Percentiles rank a stretch among this genome's conserved stretches.
Conservation (phyloP, 2,797 vertebrate genomes). For the Buceros bicornis region DNA sequence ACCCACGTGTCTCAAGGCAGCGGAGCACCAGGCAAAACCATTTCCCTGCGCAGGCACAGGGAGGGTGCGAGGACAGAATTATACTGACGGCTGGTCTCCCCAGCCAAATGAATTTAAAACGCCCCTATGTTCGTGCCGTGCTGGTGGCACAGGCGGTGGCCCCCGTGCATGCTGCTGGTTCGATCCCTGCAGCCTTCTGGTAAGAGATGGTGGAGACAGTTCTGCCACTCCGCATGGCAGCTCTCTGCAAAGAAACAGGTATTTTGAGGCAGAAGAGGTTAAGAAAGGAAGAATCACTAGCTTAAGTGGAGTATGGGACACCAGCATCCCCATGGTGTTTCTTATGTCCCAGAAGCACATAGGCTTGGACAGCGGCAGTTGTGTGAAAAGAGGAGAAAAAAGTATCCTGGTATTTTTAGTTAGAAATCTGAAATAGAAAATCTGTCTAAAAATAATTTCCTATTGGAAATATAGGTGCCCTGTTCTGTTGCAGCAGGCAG, state of each 20-base stretch:
- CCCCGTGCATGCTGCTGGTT: rapidly evolving
- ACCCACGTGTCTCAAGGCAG: rapidly evolving
- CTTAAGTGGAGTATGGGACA: neutral
- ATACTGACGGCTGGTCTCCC: too few species aligned
- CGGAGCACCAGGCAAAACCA: neutral
- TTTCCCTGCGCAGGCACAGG: rapidly evolving
- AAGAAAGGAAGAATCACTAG: neutral
- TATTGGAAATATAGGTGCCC: neutral
- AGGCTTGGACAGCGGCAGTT: neutral
- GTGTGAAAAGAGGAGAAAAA: neutral
- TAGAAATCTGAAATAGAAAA: neutral
- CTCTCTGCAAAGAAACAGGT: neutral
- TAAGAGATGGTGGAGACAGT: neutral
- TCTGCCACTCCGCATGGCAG: rapidly evolving
- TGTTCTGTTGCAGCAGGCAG: neutral
- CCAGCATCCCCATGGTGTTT: neutral
- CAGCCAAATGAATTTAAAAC: neutral
- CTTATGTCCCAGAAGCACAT: neutral
- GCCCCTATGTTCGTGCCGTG: rapidly evolving
- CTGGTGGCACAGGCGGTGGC: neutral
- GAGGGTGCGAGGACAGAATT: neutral
- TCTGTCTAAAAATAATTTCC: neutral
- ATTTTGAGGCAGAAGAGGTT: neutral
- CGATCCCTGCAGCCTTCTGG: neutral
- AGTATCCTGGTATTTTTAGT: neutral